These are phyloP conservation scores for Bothrops jararaca DNA, from an alignment of 2,113 vertebrate species.

Conservation along the genomic window DNA sequence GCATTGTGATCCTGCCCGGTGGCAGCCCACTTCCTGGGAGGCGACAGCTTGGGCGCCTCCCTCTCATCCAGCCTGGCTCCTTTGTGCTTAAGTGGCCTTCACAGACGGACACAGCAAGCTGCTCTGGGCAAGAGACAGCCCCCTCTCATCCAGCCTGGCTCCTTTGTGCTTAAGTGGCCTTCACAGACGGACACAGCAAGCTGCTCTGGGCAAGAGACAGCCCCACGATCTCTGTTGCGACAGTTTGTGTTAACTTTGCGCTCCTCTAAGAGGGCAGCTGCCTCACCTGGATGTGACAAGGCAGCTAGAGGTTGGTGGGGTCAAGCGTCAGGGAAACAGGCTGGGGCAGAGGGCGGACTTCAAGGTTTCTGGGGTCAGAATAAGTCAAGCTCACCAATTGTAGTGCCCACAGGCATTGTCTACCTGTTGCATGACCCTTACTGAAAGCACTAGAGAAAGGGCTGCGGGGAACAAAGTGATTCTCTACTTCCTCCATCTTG, in stretches of 20 bases:
- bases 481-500: background rate
- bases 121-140: background rate
- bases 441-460: background rate
- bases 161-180: background rate
- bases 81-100: background rate
- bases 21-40: slow-evolving; percentile 38
- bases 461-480: background rate
- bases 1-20: slow-evolving; percentile 52
- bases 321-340: background rate
- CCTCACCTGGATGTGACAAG: background rate
- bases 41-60: slow-evolving; percentile 37
- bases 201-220: background rate
- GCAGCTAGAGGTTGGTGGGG: background rate
- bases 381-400: background rate
- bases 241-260: background rate
- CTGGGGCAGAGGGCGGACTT: background rate
- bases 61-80: background rate
- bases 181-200: background rate
- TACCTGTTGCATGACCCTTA: background rate
- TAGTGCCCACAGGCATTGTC: background rate
- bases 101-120: background rate
- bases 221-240: too few species aligned
- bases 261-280: background rate
- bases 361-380: background rate
- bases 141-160: background rate